Percentiles rank a stretch among this genome's conserved stretches.
Evolutionary conservation across 2,113 vertebrate species (phyloP).

Genomic region (Podarcis cretensis): DNA sequence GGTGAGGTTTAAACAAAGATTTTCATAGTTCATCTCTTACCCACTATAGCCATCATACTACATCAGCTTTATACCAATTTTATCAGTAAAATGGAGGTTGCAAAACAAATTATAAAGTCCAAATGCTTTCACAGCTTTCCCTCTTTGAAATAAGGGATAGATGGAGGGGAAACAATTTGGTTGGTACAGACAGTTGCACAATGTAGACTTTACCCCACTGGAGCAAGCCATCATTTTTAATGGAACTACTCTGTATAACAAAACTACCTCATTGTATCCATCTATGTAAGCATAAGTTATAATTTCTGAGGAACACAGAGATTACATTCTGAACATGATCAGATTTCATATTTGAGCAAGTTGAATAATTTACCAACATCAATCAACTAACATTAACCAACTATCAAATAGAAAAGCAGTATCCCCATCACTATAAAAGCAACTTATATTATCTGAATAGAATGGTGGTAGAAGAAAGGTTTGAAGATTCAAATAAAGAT

Average conservation of each 20-base stretch:
- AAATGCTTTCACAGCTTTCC: slow-evolving; percentile 39
- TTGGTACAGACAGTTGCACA: not conserved
- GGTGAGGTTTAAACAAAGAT: not conserved
- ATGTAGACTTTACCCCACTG: not conserved
- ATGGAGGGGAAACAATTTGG: not conserved
- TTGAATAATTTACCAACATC: slow-evolving; percentile 2
- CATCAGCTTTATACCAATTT: not conserved
- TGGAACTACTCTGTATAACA: not conserved
- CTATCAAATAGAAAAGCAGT: slow-evolving; percentile 20
- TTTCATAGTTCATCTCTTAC: not conserved
- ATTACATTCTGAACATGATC: slow-evolving; percentile 20
- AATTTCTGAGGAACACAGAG: not conserved
- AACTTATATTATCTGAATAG: not conserved
- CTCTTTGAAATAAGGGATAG: slow-evolving; percentile 6
- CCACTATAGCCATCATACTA: not conserved
- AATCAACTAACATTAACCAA: not conserved
- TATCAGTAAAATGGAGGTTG: not conserved
- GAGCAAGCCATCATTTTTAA: not conserved
- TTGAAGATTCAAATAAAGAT: too few relatives aligned
- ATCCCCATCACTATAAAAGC: not conserved
- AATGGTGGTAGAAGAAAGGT: too few relatives aligned
- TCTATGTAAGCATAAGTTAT: not conserved
- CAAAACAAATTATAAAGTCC: slow-evolving; percentile 37
- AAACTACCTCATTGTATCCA: not conserved
- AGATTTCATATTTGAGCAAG: slow-evolving; percentile 1